A percentile compares a stretch with the other conserved stretches of the same genome.
Evolutionary conservation across 2,888 invertebrate species (phyloP).

Genomic region (Dimorphilus gyrociliatus): DNA sequence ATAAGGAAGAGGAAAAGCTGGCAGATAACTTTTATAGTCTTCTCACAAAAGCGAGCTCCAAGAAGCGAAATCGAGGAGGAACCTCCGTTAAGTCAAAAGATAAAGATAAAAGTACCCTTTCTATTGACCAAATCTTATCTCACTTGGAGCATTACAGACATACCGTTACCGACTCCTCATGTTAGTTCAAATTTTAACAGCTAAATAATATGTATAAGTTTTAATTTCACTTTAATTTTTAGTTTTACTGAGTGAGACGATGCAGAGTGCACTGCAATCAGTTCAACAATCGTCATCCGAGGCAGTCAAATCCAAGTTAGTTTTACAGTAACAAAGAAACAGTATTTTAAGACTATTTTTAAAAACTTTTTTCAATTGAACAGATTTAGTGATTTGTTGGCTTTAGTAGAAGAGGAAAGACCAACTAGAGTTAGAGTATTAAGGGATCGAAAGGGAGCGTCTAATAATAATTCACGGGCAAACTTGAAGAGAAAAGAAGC

Average conservation of each 20-base stretch:
- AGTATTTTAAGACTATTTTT: no score
- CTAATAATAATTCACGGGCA: no score
- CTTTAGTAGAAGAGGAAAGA: constrained; percentile 76
- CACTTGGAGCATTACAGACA: constrained; percentile 75
- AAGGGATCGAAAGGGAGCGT: no score
- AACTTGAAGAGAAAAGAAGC: no score
- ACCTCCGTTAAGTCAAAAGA: neutral
- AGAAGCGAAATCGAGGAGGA: constrained; percentile 58
- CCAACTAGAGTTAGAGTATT: no score
- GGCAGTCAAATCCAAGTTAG: constrained; percentile 64
- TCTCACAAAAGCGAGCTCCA: constrained; percentile 44
- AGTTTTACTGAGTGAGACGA: constrained; percentile 70
- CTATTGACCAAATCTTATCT: constrained; percentile 53
- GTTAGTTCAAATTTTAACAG: constrained; percentile 17
- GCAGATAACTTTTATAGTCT: constrained; percentile 40
- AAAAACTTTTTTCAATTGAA: no score
- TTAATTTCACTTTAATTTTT: constrained; percentile 39
- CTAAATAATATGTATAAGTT: neutral
- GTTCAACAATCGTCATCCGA: constrained; percentile 75
- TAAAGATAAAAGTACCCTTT: constrained; percentile 8
- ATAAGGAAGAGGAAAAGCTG: constrained; percentile 69
- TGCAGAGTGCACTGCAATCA: constrained; percentile 76
- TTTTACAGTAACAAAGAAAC: neutral
- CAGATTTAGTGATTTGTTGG: constrained; percentile 61
- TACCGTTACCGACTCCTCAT: constrained; percentile 38